Percentiles rank a stretch among this genome's conserved stretches.
phyloP scores from a whole-genome alignment of 2,797 vertebrate genomes.

The Coreius guichenoti region DNA sequence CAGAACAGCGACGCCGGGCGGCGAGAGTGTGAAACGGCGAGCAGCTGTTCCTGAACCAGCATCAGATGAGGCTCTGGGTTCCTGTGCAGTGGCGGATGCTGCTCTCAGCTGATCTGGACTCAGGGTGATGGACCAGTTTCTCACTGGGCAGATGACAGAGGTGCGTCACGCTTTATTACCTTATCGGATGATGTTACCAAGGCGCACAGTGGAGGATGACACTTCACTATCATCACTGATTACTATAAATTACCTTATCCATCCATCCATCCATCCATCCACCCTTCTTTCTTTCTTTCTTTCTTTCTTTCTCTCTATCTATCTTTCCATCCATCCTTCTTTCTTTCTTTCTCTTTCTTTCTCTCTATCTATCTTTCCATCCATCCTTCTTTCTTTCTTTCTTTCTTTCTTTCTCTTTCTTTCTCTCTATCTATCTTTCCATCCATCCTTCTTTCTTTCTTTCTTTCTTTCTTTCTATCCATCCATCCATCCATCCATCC shows the following conservation, averaged over 20 bases:
- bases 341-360: neutral
- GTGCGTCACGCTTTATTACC: slow-evolving; percentile 9
- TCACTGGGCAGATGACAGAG: slow-evolving; percentile 14
- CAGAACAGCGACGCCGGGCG: slow-evolving; percentile 13
- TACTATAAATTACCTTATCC: neutral
- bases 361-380: too few species aligned
- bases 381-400: neutral
- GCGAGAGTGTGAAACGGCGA: neutral
- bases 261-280: neutral
- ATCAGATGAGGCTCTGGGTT: neutral
- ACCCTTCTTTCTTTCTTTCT: neutral
- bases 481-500: accelerated
- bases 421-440: too few species aligned
- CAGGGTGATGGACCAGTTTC: slow-evolving; percentile 23
- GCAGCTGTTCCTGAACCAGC: slow-evolving; percentile 31
- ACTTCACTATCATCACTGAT: neutral
- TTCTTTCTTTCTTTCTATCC: neutral
- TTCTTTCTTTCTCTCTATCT: neutral
- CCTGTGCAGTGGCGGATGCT: neutral
- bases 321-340: neutral
- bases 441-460: neutral
- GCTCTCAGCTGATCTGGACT: slow-evolving; percentile 44
- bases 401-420: too few species aligned
- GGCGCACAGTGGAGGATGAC: neutral
- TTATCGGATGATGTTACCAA: slow-evolving; percentile 40